Conservation (phyloP, 2,888 invertebrate genomes). For the Phortica magna region DNA sequence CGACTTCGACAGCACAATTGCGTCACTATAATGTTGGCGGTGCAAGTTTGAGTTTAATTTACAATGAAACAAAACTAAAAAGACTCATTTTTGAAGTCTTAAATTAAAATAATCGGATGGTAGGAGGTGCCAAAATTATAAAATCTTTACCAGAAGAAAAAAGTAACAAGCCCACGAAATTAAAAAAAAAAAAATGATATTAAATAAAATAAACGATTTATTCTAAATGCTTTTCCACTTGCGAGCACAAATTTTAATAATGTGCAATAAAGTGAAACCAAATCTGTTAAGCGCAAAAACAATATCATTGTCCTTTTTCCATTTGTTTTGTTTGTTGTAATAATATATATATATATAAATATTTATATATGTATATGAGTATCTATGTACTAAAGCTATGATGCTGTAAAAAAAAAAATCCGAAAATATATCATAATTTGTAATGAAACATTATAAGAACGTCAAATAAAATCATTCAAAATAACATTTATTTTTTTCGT, state of each 20-base stretch:
- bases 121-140: no score
- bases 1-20: no score
- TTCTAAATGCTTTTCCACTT: neutral
- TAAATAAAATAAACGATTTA: neutral
- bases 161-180: no score
- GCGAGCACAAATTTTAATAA: neutral
- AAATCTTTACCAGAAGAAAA: no score
- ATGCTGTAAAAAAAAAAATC: neutral
- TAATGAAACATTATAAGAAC: constrained; percentile 15
- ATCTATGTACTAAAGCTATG: constrained; percentile 2
- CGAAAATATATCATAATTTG: constrained; percentile 12
- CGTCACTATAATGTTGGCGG: no score
- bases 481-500: neutral
- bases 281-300: neutral
- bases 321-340: neutral
- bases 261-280: neutral
- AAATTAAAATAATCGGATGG: neutral
- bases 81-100: neutral
- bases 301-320: neutral
- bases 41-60: neutral
- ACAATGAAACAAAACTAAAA: neutral
- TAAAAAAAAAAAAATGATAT: no score
- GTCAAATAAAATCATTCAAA: constrained; percentile 8
- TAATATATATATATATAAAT: neutral
- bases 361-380: neutral